Evolutionary conservation across 2,113 vertebrate species (phyloP), one percentile per base, ranked within the genome.

Genomic region (Odontophorus gujanensis): DNA sequence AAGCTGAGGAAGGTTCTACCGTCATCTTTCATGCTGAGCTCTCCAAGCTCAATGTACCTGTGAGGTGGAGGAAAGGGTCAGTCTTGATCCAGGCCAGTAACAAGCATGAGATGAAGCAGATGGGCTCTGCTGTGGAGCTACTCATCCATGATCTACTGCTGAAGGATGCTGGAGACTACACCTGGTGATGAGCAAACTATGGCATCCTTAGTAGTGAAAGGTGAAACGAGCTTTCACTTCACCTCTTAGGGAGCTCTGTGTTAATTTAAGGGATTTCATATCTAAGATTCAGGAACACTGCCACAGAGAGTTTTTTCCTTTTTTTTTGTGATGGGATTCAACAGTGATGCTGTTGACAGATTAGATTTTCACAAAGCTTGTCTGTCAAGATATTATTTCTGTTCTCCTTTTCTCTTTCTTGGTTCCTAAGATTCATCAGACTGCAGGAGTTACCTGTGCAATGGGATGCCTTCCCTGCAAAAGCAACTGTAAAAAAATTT

Each of bases 81-180:
- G 18, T 45, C 45, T 65, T 74, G 8, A 81, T 97, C 38, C 72
- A 89, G 45, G 48, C 82, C 47, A 89, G 95, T 10, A 80, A 85
- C 28, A 93, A 96, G 50, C 87, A 93, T 34, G 87, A 96, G 66
- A 80, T 95, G 57, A 94, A 78, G 45, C 83, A 95, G 58, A 67
- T 32, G 12, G 67, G 85, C 4, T 68, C 68, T 30, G 13, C 28
- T 22, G 72, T 77, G 13, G 91, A 96, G 43, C 85, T 95, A 18
- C 50, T 91, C 5, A 89, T 93, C 59, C 85, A 76, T 1, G 5
- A 93, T 22, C 45, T 95, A 3, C 47, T 92, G 38, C 28, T 79
- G 21, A 81, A 84, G 18, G 95, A 95, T n/a, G 63, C 83, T 22
- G 90, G 80, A 50, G 86, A 94, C 30, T 92, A 86, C 36, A 81